Evolutionary conservation across 2,113 vertebrate genomes (phyloP).

Genomic region (Cebus imitator): DNA sequence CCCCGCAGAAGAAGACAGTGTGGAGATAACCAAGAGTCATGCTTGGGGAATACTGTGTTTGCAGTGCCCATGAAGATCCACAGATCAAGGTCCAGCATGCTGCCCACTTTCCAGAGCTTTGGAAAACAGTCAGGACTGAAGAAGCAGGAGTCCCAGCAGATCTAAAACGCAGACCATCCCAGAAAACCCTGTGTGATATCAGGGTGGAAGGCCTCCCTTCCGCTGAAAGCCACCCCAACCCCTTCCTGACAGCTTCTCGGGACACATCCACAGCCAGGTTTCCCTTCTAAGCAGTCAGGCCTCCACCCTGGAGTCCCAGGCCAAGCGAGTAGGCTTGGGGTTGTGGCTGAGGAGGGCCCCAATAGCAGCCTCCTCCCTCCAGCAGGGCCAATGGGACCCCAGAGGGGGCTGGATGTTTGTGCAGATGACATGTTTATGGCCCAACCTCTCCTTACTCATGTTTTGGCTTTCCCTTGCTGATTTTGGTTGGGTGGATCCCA

Average conservation of each 20-base stretch:
- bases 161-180: not conserved
- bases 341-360: constrained; percentile 59
- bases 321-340: constrained; percentile 57
- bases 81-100: not conserved
- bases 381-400: constrained; percentile 57
- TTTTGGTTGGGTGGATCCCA: constrained; percentile 80
- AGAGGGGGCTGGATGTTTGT: constrained; percentile 75
- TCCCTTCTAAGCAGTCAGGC: constrained; percentile 4
- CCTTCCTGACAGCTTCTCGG: constrained; percentile 40
- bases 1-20: not conserved
- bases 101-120: not conserved
- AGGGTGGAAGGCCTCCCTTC: not conserved
- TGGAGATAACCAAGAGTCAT: not conserved
- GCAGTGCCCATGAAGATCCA: not conserved
- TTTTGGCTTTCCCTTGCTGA: constrained; percentile 76
- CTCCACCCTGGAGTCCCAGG: constrained; percentile 65
- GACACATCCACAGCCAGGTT: constrained; percentile 66
- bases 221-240: not conserved
- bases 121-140: not conserved
- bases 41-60: not conserved
- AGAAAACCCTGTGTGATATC: not conserved
- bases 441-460: constrained; percentile 80
- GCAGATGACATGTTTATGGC: constrained; percentile 79
- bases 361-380: constrained; percentile 42
- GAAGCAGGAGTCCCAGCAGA: not conserved